phyloP scores from a whole-genome alignment of 2,797 vertebrate genomes.

The Oreochromis grahami region DNA sequence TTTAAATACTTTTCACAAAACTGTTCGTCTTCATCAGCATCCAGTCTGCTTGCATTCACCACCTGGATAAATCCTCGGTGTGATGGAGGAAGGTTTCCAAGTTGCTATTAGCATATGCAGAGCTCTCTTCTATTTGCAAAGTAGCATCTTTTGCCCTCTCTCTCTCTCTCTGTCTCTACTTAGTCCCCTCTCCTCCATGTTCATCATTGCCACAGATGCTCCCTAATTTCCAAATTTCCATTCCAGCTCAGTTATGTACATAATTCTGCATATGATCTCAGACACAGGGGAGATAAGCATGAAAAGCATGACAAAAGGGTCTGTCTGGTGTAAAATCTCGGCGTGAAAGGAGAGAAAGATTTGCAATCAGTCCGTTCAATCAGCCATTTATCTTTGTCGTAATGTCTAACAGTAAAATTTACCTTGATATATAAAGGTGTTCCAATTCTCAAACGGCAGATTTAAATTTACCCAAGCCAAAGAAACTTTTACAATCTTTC shows the following conservation, averaged over 20 bases:
- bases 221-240: slow-evolving; percentile 71
- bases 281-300: slow-evolving; percentile 1
- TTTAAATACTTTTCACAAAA: neutral
- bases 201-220: slow-evolving; percentile 50
- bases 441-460: neutral
- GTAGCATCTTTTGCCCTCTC: slow-evolving; percentile 27
- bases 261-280: slow-evolving; percentile 75
- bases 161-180: neutral
- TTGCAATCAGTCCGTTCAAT: neutral
- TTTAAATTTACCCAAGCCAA: neutral
- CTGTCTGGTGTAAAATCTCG: neutral
- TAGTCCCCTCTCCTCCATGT: neutral
- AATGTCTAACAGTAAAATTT: neutral
- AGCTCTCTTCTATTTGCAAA: slow-evolving; percentile 39
- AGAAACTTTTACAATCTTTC: neutral
- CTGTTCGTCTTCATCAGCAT: slow-evolving; percentile 19
- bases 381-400: neutral
- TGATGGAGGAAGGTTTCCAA: slow-evolving; percentile 40
- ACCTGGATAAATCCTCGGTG: slow-evolving; percentile 30
- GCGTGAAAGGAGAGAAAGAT: neutral
- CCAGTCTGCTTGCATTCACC: slow-evolving; percentile 16
- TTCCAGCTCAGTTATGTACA: slow-evolving; percentile 71
- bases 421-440: neutral
- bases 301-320: neutral
- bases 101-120: slow-evolving; percentile 58